Percentiles rank a stretch among this genome's conserved stretches.
phyloP scores from a whole-genome alignment of 2,888 invertebrate genomes.

The Leucophenga maculata region DNA sequence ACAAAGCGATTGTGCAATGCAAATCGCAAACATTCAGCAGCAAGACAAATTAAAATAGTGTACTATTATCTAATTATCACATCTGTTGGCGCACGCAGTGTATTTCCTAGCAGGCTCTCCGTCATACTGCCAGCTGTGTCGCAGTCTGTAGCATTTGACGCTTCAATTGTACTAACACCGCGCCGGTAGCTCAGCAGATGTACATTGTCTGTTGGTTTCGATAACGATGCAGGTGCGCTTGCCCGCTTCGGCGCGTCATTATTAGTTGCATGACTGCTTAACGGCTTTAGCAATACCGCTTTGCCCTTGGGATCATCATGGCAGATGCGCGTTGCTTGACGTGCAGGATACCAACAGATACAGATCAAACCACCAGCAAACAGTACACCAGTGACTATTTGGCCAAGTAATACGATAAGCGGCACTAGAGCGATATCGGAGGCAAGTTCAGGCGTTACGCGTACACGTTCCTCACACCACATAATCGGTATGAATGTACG shows the following conservation, averaged over 20 bases:
- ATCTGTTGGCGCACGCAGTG: conserved; percentile 43
- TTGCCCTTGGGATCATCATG: conserved; percentile 62
- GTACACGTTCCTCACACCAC: conserved; percentile 83
- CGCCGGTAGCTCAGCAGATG: conserved; percentile 55
- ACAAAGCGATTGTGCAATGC: too few relatives aligned
- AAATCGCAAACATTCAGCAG: conserved; percentile 12
- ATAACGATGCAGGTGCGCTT: conserved; percentile 24
- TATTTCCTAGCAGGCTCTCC: conserved; percentile 49
- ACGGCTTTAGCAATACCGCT: conserved; percentile 51
- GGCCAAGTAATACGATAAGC: conserved; percentile 75
- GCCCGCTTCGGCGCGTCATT: not conserved
- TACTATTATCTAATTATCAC: conserved; percentile 59
- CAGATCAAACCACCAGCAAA: conserved; percentile 71
- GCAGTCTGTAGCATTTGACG: conserved; percentile 19
- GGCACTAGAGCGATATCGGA: conserved; percentile 74
- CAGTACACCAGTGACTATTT: conserved; percentile 73
- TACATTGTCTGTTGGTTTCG: conserved; percentile 45
- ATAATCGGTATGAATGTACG: conserved; percentile 81
- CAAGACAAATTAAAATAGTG: not conserved
- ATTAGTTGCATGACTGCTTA: conserved; percentile 29
- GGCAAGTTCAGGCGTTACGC: conserved; percentile 75
- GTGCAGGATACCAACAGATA: conserved; percentile 68
- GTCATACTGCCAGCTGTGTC: conserved; percentile 42
- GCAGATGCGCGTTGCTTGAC: conserved; percentile 54
- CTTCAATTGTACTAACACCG: not conserved